Percentiles rank a stretch among this genome's conserved stretches.
Conservation (phyloP, 2,113 vertebrate genomes). For the Pelmatolapia mariae region DNA sequence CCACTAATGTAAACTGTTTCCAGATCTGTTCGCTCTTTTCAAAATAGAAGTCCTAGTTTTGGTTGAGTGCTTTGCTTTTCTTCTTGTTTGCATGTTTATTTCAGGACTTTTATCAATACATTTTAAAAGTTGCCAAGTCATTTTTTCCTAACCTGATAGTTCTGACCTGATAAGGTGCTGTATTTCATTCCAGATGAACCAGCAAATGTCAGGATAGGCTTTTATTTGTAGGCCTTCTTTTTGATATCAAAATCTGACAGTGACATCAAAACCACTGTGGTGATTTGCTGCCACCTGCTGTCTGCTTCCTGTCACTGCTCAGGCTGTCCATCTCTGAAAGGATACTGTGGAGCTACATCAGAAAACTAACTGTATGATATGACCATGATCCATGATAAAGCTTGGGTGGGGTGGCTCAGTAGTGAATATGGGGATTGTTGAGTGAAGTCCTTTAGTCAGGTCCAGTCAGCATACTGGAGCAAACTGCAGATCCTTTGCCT, state of each 20-base stretch:
- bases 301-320: background rate
- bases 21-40: background rate
- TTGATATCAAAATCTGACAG: background rate
- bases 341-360: background rate
- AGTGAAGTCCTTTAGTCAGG: background rate
- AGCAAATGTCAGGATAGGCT: background rate
- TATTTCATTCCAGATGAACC: background rate
- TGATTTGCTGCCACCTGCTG: background rate
- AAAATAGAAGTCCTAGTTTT: background rate
- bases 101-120: background rate
- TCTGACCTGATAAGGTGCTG: background rate
- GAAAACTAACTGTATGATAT: background rate
- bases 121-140: background rate
- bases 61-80: background rate
- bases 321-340: rapidly evolving
- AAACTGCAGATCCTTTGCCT: background rate
- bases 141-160: background rate
- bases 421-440: background rate
- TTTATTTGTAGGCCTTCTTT: background rate
- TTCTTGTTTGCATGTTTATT: background rate
- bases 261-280: background rate
- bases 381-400: background rate
- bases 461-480: background rate
- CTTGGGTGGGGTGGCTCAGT: background rate
- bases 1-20: background rate